Conservation (phyloP, 2,113 vertebrate genomes). For the Eurystomus gularis region DNA sequence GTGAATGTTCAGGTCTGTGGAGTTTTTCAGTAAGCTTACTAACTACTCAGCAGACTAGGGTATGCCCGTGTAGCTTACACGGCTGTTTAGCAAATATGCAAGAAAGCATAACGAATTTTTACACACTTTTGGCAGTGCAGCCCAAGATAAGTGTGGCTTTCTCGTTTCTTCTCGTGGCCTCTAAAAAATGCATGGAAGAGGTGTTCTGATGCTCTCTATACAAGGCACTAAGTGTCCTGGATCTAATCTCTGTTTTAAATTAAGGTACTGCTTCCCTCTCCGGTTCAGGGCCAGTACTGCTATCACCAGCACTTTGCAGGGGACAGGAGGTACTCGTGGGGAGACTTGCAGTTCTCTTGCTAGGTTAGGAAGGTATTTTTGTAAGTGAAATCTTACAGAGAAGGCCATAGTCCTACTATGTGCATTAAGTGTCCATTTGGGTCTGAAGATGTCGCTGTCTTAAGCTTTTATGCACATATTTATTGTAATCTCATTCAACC, state of each 20-base stretch:
- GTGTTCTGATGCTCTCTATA: fast-evolving
- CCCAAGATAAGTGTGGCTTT: background rate
- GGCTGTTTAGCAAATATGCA: background rate
- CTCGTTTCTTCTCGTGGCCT: background rate
- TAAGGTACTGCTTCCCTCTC: background rate
- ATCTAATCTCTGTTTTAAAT: background rate
- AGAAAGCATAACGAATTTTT: background rate
- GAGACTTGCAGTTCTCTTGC: background rate
- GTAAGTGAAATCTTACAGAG: background rate
- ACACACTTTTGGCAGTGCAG: background rate
- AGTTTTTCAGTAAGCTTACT: background rate
- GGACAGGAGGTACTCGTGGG: background rate
- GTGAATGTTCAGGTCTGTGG: background rate
- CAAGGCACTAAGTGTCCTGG: background rate
- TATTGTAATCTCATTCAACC: background rate
- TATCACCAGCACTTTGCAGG: background rate
- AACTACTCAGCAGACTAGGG: background rate
- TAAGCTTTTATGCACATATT: background rate
- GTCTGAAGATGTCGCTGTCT: background rate
- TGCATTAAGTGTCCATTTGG: background rate
- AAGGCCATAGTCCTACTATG: background rate
- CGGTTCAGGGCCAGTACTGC: too few relatives aligned
- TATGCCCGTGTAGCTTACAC: background rate
- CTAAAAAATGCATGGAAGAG: background rate
- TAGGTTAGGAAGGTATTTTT: background rate